Percentiles rank a stretch among this genome's conserved stretches.
These are phyloP conservation scores for Tachysurus vachellii DNA, from an alignment of 2,113 vertebrate species.

Conservation along the genomic window DNA sequence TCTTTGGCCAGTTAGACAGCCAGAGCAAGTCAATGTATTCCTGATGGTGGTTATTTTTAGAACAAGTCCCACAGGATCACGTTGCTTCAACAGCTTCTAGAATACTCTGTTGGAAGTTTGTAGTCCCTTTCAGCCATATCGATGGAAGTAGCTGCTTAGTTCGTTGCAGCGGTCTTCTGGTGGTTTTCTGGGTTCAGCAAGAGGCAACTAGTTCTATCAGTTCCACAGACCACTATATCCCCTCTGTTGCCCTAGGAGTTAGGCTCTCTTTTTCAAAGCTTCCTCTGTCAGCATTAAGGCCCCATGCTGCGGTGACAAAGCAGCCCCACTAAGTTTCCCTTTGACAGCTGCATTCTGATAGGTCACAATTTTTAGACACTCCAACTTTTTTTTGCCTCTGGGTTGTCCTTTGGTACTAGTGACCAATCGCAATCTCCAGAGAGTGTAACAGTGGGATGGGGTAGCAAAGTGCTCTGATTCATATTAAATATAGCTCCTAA, in stretches of 20 bases:
- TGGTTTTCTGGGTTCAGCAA: slow-evolving; percentile 43
- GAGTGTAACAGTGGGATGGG: slow-evolving; percentile 45
- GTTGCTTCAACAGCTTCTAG: slow-evolving; percentile 72
- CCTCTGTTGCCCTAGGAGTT: slow-evolving; percentile 58
- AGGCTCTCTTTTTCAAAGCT: slow-evolving; percentile 62
- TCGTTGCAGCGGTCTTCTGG: slow-evolving; percentile 35
- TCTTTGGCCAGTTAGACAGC: slow-evolving; percentile 62
- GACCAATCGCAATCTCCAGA: slow-evolving; percentile 67
- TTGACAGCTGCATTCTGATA: slow-evolving; percentile 73
- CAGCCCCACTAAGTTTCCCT: slow-evolving; percentile 62
- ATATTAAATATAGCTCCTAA: slow-evolving; percentile 60
- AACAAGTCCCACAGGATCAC: slow-evolving; percentile 71
- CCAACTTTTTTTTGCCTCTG: slow-evolving; percentile 56
- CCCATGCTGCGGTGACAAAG: slow-evolving; percentile 65
- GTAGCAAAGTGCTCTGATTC: slow-evolving; percentile 55
- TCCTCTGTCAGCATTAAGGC: slow-evolving; percentile 60
- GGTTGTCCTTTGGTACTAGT: slow-evolving; percentile 60
- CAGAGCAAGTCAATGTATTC: slow-evolving; percentile 58
- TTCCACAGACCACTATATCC: slow-evolving; percentile 38
- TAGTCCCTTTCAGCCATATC: slow-evolving; percentile 40
- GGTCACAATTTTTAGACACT: slow-evolving; percentile 57
- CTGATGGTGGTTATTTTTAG: slow-evolving; percentile 77
- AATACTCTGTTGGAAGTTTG: slow-evolving; percentile 61
- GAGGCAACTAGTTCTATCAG: slow-evolving; percentile 49
- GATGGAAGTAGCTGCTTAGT: slow-evolving; percentile 19